Evolutionary conservation across 2,888 invertebrate genomes (phyloP), one percentile per base, ranked within the genome.

Genomic region (Mallateleia sp.): DNA sequence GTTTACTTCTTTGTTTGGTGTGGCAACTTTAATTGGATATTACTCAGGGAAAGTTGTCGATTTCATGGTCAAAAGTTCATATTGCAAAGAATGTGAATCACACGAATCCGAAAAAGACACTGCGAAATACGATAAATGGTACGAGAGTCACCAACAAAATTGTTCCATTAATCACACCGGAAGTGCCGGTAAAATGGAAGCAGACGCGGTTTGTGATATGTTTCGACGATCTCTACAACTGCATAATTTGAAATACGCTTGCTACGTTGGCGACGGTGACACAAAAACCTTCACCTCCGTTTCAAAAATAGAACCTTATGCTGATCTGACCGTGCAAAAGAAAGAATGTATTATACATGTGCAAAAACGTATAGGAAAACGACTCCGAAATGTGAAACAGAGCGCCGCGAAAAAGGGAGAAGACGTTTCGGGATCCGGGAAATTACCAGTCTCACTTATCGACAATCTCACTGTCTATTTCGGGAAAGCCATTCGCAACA

Each of bases 11-110:
- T 42, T 80, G 34, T 54, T 45, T 52, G 80, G 64, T 24, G 34
- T 80, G 42, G 72, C 54, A 24, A 62, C 62, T 18, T 18, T 79
- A n/a, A 78, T 86, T 67, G 78, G 78, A 20, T 78, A 32, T 64
- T 74, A 28, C 22, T 45, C 60, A 34, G 79, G 79, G 14, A 87
- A 86, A 56, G 69, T 82, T 24, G 25, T 82, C n/a, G 79, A 86
- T 78, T 50, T 74, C 24, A 56, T 62, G n/a, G 64, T 81, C 24
- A 71, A 71, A 60, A 69, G 69, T 14, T 56, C 32, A 32, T 79
- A 79, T 62, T 69, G 79, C 42, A 79, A 79, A 47, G 32, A 47
- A 45, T 74, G 72, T 54, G 66, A 79, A 71, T 62, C 45, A 50
- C 47, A 50, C 42, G 32, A 58, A 18, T 71, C 34, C 60, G 45